phyloP scores from a whole-genome alignment of 2,888 invertebrate genomes.

The Lasioglossum figueresi region DNA sequence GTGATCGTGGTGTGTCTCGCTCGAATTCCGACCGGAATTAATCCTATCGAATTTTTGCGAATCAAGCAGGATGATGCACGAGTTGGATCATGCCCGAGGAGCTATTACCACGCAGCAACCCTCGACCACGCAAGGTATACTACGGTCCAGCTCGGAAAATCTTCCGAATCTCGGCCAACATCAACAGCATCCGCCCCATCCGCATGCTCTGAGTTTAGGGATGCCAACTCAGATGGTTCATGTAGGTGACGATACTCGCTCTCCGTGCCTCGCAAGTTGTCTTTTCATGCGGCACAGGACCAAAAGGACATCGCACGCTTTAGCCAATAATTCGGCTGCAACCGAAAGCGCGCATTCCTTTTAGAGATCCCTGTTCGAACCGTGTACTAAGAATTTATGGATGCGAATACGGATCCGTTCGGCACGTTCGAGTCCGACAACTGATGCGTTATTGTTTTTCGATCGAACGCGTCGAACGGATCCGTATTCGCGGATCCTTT shows the following conservation, averaged over 20 bases:
- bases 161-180: slow-evolving; percentile 80
- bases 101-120: slow-evolving; percentile 85
- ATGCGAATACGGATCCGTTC: too few relatives aligned
- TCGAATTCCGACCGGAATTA: neutral
- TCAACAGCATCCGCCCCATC: slow-evolving; percentile 80
- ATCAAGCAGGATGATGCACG: slow-evolving; percentile 90
- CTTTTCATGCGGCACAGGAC: too few relatives aligned
- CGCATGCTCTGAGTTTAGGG: slow-evolving; percentile 81
- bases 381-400: too few relatives aligned
- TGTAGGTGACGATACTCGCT: slow-evolving; percentile 66
- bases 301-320: too few relatives aligned
- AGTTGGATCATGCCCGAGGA: slow-evolving; percentile 93
- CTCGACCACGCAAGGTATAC: slow-evolving; percentile 76
- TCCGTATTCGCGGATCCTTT: too few relatives aligned
- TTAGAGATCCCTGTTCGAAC: too few relatives aligned
- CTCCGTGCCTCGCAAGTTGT: too few relatives aligned
- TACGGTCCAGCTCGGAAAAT: slow-evolving; percentile 82
- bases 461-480: too few relatives aligned
- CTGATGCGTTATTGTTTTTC: too few relatives aligned
- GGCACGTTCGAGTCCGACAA: too few relatives aligned
- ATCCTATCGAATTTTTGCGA: slow-evolving; percentile 38
- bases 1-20: neutral
- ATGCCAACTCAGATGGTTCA: slow-evolving; percentile 80
- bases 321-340: too few relatives aligned
- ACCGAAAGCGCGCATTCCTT: too few relatives aligned